These are phyloP conservation scores for Tricholauxania praeusta DNA, from an alignment of 2,888 invertebrate genomes.

Conservation along the genomic window DNA sequence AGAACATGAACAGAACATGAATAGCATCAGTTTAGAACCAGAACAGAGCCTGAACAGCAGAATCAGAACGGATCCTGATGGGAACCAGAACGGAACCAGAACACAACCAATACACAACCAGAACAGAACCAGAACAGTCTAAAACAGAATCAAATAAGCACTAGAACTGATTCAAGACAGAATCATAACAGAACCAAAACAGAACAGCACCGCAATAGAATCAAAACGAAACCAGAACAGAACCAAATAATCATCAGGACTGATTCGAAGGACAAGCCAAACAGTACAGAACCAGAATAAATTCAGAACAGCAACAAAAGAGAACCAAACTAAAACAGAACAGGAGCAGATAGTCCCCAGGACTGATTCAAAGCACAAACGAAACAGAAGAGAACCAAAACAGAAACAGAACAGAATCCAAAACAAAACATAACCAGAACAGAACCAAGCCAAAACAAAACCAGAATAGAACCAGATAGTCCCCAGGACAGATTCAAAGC, in stretches of 20 bases:
- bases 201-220: too few species aligned
- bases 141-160: neutral
- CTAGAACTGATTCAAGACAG: neutral
- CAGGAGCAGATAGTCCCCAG: too few species aligned
- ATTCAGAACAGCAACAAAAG: neutral
- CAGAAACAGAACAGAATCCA: too few species aligned
- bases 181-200: neutral
- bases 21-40: neutral
- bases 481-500: too few species aligned
- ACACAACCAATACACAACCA: neutral
- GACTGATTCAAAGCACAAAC: too few species aligned
- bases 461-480: too few species aligned
- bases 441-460: too few species aligned
- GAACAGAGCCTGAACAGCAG: slow-evolving; percentile 9
- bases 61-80: neutral
- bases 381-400: too few species aligned
- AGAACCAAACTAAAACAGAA: neutral
- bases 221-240: too few species aligned
- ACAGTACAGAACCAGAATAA: neutral
- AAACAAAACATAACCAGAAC: too few species aligned
- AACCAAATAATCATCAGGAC: too few species aligned
- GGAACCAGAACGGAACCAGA: neutral
- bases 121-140: neutral
- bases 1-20: neutral
- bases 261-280: neutral